These are phyloP conservation scores for Neoascia interrupta DNA, from an alignment of 2,888 invertebrate species.

Conservation along the genomic window DNA sequence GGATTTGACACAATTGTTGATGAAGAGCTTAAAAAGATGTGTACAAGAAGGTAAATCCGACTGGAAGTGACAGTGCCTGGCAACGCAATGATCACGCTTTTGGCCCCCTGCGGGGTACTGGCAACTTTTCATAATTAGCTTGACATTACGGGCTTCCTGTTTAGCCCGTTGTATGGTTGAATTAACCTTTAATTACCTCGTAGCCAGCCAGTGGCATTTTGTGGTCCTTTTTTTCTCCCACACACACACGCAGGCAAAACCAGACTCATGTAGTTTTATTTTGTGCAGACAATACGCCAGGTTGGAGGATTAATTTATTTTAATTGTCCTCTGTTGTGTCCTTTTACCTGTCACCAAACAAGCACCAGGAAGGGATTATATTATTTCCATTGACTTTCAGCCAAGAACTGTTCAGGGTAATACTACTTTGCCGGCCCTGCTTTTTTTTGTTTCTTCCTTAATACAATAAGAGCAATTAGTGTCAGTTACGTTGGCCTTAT, in stretches of 20 bases:
- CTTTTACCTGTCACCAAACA: slow-evolving; percentile 36
- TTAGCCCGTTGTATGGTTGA: slow-evolving; percentile 15
- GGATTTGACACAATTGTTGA: too few species aligned
- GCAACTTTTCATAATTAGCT: slow-evolving; percentile 22
- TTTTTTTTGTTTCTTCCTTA: slow-evolving; percentile 10
- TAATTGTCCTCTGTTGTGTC: slow-evolving; percentile 37
- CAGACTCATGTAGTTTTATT: not conserved
- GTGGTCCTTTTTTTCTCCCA: not conserved
- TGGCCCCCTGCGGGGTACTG: too few species aligned
- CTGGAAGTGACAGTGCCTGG: too few species aligned
- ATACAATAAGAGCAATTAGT: slow-evolving; percentile 50
- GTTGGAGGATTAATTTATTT: slow-evolving; percentile 53
- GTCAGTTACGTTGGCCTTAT: slow-evolving; percentile 24
- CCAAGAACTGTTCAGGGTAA: too few species aligned
- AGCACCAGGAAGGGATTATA: slow-evolving; percentile 3
- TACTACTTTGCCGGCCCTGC: not conserved
- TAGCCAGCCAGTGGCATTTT: not conserved
- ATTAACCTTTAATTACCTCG: slow-evolving; percentile 36
- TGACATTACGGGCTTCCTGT: slow-evolving; percentile 10
- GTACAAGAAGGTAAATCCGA: too few species aligned
- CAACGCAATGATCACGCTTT: too few species aligned
- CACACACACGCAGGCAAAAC: too few species aligned
- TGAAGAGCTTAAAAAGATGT: too few species aligned
- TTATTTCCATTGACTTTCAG: not conserved
- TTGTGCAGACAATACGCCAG: not conserved